Base-by-base conservation (phyloP, 2,888 invertebrate genomes). In the Drosophila quasianomalipes region DNA sequence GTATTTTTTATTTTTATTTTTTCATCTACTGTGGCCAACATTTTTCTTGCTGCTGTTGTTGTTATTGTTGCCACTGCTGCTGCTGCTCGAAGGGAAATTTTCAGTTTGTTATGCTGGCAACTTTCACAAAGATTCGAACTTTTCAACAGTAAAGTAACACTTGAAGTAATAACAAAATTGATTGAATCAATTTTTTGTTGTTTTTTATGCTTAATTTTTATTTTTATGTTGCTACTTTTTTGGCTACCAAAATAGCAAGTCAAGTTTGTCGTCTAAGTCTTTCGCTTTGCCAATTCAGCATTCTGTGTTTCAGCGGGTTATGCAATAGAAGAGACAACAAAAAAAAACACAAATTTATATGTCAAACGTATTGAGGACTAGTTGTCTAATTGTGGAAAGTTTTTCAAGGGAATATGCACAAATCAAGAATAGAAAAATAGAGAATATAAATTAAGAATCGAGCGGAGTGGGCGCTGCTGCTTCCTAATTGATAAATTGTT, bases 231-330 rank as follows among this genome's bases (percentile, higher is more conserved):
- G 16, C 6, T 5, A 55, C 37, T 55, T 37, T 55, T 39, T 58
- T 30, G 9, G 5, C n/a, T 26, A 9, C 35, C 53, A 62, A 63
- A 44, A 33, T 51, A n/a, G 63, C 58, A 53, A 49, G 31, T 44
- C 72, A 73, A 77, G 89, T 83, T 85, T 74, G 81, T 74, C 52
- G 76, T 51, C 67, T 59, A 75, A 85, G 89, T 85, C 84, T 71
- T 88, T 83, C 62, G 81, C 60, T 53, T 52, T 26, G 41, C 28
- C 41, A 62, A 37, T 7, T 55, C 37, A 55, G 37, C 55, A 26
- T 39, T 41, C 9, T 9, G 9, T 44, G 33, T 12, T 30, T 16
- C 33, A 33, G 31, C 9, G 9, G 30, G 12, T 75, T 70, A 75
- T 55, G 76, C 33, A 74, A 74, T 14, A 33, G 12, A 35, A 26